Evolutionary conservation across 1,140 invertebrate species (phyloP), one percentile per base, ranked within the genome.

Genomic region (Gonatopus flavifemur): DNA sequence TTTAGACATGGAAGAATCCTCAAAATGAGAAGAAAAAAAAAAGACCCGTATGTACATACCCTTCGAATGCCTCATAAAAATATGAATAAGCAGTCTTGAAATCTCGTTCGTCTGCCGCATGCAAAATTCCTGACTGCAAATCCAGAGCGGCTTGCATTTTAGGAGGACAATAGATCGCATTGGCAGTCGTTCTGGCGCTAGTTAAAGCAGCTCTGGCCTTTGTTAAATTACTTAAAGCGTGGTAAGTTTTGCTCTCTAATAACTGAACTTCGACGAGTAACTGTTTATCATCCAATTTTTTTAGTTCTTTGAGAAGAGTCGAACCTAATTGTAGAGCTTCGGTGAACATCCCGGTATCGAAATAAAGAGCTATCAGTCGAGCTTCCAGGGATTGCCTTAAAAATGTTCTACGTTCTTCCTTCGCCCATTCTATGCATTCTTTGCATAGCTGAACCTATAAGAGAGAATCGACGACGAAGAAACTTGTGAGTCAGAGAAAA

Each of bases 71-170:
- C 83, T 99, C 98, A 80, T 98, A 99, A 73, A 99, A 99, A 73
- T 99, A 99, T 30, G 97, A 99, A 77, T 97, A 99, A 28, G 97
- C 98, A 59, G 97, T 99, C 83, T 99, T 99, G 74, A 99, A 99
- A 71, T 99, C 98, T 68, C 91, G 88, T 75, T 99, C 98, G 77
- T 99, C 98, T 22, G 96, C 97, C 30, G 98, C 97, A 81, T 99
- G 98, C 15, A 99, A 78, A 58, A 99, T 98, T 46, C 95, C 97
- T 24, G 97, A 98, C 74, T 99, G 96, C 35, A 98, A 80, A 81
- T 99, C 98, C 12, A 99, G 81, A 13, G 94, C 88, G 12, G 94
- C 94, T 79, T 98, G 96, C 80, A 98, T 88, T 81, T 96, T 96
- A 0, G 97, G 98, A 52, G 96, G 95, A 79, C 96, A 98, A 76